Evolutionary conservation across 2,797 vertebrate species (phyloP), one percentile per base, ranked within the genome.

Genomic region (Petrocephalus sullivani): DNA sequence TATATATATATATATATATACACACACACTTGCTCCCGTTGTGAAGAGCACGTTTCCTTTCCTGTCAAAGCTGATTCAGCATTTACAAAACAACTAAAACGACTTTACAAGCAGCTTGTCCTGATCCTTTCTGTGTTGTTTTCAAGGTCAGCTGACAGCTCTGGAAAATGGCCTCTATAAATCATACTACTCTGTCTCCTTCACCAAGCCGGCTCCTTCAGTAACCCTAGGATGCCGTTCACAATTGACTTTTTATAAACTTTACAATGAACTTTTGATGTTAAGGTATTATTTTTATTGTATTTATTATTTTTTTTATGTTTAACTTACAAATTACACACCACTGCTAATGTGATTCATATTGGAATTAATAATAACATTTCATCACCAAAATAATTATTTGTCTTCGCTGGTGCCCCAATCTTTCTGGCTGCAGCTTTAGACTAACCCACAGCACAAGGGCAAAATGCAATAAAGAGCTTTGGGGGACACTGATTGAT

Each of bases 141-240:
- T 57, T 57, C 54, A 85, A 85, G 83, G 83, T 85, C 83, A 85
- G 54, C 83, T 85, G 54, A 85, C 83, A 56, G 53, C 23, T 56
- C 83, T 57, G 83, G 51, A 56, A 85, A 85, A 85, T 33, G 23
- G 12, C 23, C 53, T 85, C n/a, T 19, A 54, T 84, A 85, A 57
- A 57, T 85, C 83, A 85, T 85, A 85, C 23, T 28, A 56, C 53
- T 54, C 19, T 16, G 56, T 57, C 23, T 56, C 53, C 6, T 57
- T 57, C n/a, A 12, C 37, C 10, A 49, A 12, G 54, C 21, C n/a
- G 23, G n/a, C 37, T 49, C 49, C 81, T 53, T 21, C 16, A 41
- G 46, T 21, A 41, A 19, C 81, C 21, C 81, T 75, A 28, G 67
- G 67, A 37, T 75, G 28, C 28, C 12, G 10, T 75, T 75, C 28